Conservation (phyloP, 2,113 vertebrate species). For the Lethenteron reissneri region DNA sequence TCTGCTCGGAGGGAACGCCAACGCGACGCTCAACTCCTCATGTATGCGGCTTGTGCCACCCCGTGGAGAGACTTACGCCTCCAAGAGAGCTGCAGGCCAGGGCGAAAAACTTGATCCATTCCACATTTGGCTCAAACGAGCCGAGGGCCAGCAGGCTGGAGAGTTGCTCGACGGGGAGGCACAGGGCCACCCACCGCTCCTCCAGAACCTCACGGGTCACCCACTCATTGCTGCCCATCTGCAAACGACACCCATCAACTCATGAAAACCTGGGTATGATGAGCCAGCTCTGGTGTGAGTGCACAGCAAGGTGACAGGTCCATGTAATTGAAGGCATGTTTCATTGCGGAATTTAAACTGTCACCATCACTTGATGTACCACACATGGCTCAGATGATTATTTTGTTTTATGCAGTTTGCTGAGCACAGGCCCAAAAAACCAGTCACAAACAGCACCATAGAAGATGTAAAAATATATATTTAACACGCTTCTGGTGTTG, state of each 20-base stretch:
- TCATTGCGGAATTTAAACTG: neutral
- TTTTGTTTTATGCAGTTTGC: neutral
- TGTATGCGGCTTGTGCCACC: too few relatives aligned
- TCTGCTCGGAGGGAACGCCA: too few relatives aligned
- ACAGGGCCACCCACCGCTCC: conserved; percentile 38
- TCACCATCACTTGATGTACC: neutral
- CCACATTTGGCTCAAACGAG: conserved; percentile 18
- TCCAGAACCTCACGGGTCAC: conserved; percentile 26
- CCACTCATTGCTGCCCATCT: too few relatives aligned
- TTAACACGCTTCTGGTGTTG: too few relatives aligned
- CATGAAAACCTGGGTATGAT: too few relatives aligned
- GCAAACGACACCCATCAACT: too few relatives aligned
- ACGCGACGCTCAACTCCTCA: too few relatives aligned
- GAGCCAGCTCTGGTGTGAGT: conserved; percentile 18
- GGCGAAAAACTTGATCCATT: conserved; percentile 55
- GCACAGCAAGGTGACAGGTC: conserved; percentile 11
- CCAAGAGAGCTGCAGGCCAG: conserved; percentile 47
- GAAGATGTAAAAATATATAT: too few relatives aligned
- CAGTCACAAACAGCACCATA: too few relatives aligned
- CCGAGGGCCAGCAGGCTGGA: conserved; percentile 30
- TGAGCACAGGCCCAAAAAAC: too few relatives aligned
- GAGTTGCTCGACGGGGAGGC: conserved; percentile 37
- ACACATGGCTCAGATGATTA: neutral
- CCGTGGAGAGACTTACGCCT: conserved; percentile 25
- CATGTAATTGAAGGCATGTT: neutral